phyloP scores from a whole-genome alignment of 2,113 vertebrate species.

The Sterrhoptilus dennistouni region DNA sequence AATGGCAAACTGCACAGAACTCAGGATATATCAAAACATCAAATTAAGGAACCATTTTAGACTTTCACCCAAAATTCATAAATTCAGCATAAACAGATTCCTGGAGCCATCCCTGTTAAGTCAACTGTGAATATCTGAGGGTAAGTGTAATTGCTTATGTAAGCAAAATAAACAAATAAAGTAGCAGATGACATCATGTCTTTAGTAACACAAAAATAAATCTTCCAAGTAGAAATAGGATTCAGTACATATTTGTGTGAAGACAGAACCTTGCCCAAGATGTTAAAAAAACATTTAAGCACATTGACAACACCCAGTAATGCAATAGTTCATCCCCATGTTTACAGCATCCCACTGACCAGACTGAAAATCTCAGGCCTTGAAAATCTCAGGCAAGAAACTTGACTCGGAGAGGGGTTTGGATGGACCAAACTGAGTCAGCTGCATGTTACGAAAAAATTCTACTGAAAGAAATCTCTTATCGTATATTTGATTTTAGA shows the following conservation, averaged over 20 bases:
- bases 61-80: not conserved
- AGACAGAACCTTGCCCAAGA: not conserved
- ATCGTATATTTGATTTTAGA: not conserved
- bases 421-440: not conserved
- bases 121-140: slow-evolving; percentile 4
- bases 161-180: slow-evolving; percentile 35
- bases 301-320: not conserved
- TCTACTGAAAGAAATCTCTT: not conserved
- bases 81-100: not conserved
- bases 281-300: not conserved
- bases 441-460: not conserved
- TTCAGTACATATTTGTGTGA: not conserved
- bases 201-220: not conserved
- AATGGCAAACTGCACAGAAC: not conserved
- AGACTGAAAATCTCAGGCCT: not conserved
- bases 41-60: not conserved
- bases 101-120: not conserved
- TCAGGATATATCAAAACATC: not conserved
- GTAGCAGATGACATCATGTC: not conserved
- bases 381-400: not conserved
- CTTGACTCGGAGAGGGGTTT: not conserved
- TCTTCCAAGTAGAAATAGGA: not conserved
- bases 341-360: not conserved
- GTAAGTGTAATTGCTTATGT: not conserved
- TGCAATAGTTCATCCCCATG: not conserved